Percentiles rank a stretch among this genome's conserved stretches.
Evolutionary conservation across 2,797 vertebrate genomes (phyloP).

Genomic region (Enoplosus armatus): DNA sequence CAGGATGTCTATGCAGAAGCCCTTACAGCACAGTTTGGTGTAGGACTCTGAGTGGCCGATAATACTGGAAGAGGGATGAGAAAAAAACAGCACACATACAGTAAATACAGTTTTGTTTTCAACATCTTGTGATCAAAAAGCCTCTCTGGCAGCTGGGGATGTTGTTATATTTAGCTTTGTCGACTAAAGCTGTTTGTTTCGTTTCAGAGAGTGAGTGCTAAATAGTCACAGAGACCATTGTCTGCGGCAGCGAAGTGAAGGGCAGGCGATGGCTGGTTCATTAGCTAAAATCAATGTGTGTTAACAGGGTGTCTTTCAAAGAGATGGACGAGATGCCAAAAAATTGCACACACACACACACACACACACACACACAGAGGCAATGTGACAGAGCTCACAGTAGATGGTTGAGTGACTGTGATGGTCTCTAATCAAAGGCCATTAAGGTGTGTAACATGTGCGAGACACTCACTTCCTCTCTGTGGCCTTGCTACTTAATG

Average conservation of each 20-base stretch:
- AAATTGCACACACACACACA: conserved; percentile 32
- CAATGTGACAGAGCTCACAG: conserved; percentile 20
- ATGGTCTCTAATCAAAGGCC: conserved; percentile 76
- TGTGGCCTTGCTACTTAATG: conserved; percentile 82
- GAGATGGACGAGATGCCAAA: conserved; percentile 37
- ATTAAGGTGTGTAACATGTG: conserved; percentile 63
- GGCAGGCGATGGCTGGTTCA: conserved; percentile 63
- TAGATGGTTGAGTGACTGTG: conserved; percentile 60
- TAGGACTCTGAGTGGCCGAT: conserved; percentile 90
- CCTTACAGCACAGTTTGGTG: conserved; percentile 98
- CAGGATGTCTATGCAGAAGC: conserved; percentile 99
- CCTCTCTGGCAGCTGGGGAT: not conserved
- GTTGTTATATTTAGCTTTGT: conserved; percentile 44
- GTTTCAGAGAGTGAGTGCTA: conserved; percentile 34
- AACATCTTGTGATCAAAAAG: conserved; percentile 32
- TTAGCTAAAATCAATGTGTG: conserved; percentile 72
- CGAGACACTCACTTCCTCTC: conserved; percentile 55
- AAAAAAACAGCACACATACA: conserved; percentile 22
- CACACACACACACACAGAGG: conserved; percentile 14
- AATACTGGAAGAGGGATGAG: conserved; percentile 69
- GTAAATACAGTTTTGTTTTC: conserved; percentile 24
- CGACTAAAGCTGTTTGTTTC: conserved; percentile 31
- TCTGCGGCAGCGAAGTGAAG: conserved; percentile 52
- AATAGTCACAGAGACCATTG: conserved; percentile 48
- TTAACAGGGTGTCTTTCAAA: conserved; percentile 61